Percentiles rank a stretch among this genome's conserved stretches.
phyloP scores from a whole-genome alignment of 1,140 invertebrate species.

The Drosophila baimaii region DNA sequence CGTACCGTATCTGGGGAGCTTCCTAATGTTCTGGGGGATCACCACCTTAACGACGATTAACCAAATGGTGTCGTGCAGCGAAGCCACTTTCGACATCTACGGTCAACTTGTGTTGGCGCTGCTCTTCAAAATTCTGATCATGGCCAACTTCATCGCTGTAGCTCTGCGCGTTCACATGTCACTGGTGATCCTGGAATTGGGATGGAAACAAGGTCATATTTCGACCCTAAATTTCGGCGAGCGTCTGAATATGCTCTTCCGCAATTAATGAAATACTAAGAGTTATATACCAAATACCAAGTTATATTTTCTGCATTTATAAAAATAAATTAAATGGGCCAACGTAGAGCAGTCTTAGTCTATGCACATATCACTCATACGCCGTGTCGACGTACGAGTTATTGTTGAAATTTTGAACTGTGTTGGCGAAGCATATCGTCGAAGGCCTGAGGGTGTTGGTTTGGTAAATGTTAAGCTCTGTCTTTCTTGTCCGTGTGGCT shows the following conservation, averaged over 20 bases:
- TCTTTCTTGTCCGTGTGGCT: no score
- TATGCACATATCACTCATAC: constrained; percentile 19
- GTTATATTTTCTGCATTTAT: neutral
- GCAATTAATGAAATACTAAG: neutral
- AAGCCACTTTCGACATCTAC: neutral
- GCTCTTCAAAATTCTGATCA: constrained; percentile 32
- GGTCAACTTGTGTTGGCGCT: constrained; percentile 1
- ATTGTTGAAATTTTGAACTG: constrained; percentile 29
- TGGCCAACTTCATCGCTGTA: constrained; percentile 1
- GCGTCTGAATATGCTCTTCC: constrained; percentile 26
- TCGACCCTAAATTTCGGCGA: constrained; percentile 26
- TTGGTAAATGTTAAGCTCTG: constrained; percentile 8
- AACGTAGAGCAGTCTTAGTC: constrained; percentile 7
- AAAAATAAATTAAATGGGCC: neutral
- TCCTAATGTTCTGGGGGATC: neutral
- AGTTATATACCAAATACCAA: no score
- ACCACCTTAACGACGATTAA: neutral
- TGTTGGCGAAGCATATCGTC: neutral
- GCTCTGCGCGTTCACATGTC: neutral
- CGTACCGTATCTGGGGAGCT: neutral
- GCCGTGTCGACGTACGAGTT: constrained; percentile 4
- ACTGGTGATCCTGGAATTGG: neutral
- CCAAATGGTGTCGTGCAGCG: neutral
- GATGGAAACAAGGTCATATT: neutral
- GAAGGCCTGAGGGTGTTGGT: neutral